Conservation (phyloP, 1,140 invertebrate genomes). For the Zaprionus tsacasi region DNA sequence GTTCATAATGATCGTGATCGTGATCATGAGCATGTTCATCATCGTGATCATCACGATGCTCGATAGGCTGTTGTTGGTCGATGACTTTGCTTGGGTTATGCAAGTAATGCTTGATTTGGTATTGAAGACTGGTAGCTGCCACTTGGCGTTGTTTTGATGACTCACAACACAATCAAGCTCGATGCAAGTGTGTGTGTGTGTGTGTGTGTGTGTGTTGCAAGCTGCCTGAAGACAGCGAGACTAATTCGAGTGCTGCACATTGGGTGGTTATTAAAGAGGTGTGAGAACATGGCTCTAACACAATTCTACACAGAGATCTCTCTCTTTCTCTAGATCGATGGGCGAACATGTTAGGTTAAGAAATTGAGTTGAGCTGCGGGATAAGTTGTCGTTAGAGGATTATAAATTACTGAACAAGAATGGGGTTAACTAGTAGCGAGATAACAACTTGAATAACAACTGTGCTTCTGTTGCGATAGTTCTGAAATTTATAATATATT, state of each 20-base stretch:
- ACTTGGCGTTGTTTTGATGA: slow-evolving; percentile 69
- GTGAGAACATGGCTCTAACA: slow-evolving; percentile 24
- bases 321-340: not conserved
- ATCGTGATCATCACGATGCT: slow-evolving; percentile 32
- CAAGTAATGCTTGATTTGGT: slow-evolving; percentile 82
- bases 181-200: not conserved
- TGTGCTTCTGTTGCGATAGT: too few relatives aligned
- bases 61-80: slow-evolving; percentile 48
- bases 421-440: not conserved
- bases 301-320: not conserved
- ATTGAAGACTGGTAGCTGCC: slow-evolving; percentile 80
- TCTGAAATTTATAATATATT: too few relatives aligned
- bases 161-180: slow-evolving; percentile 48
- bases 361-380: slow-evolving; percentile 10
- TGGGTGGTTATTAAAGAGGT: slow-evolving; percentile 46
- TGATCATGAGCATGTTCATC: slow-evolving; percentile 8
- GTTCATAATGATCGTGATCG: slow-evolving; percentile 26
- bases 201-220: slow-evolving; percentile 13
- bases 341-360: slow-evolving; percentile 6
- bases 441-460: too few relatives aligned
- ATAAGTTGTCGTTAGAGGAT: not conserved
- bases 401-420: slow-evolving; percentile 1
- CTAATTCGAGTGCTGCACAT: slow-evolving; percentile 48
- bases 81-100: slow-evolving; percentile 74
- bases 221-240: slow-evolving; percentile 39